Evolutionary conservation across 2,888 invertebrate species (phyloP), one percentile per base, ranked within the genome.

Genomic region (Belgica antarctica): DNA sequence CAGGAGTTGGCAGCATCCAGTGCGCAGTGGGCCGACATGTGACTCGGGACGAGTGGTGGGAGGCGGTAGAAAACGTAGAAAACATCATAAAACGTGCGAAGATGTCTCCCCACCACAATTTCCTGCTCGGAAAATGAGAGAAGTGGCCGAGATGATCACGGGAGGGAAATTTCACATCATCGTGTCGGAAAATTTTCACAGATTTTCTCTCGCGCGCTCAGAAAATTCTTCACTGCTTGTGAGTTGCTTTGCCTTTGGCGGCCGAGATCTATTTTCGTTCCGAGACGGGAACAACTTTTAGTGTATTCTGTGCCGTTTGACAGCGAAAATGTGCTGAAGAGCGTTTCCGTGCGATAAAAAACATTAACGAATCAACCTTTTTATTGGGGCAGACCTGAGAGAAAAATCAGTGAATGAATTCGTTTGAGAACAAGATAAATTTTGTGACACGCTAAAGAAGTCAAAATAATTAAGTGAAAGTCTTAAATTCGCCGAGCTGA

Each of bases 221-320:
- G 62, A 34, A 46, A 65, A 27, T 17, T 65, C 41, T 47, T 46
- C 41, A 41, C 65, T 65, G 10, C 34, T 36, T 65, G 10, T 25
- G n/a, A n/a, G 59, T 59, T 59, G 25, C 27, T 24, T 12, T 24
- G 25, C 27, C 24, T 22, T 27, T 65, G 4, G 25, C 22, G 8
- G 8, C 24, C 12, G 27, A 46, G 65, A 65, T 65, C 65, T 65
- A 65, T 65, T 65, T 65, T 65, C 46, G 65, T 47, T 65, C 4
- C n/a, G 8, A 59, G 59, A 59, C 59, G 52, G 52, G 52, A 52
- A 63, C 36, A 28, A 41, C 27, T 65, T 27, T 65, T 41, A 65
- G 65, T 65, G 65, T 65, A 65, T 47, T 47, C 36, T 65, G 65
- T 65, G 65, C 47, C 65, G 65, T 65, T 65, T 47, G 65, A 65